A percentile compares a stretch with the other conserved stretches of the same genome.
These are phyloP conservation scores for Trochalopteron elliotii DNA, from an alignment of 2,113 vertebrate genomes.

Conservation along the genomic window DNA sequence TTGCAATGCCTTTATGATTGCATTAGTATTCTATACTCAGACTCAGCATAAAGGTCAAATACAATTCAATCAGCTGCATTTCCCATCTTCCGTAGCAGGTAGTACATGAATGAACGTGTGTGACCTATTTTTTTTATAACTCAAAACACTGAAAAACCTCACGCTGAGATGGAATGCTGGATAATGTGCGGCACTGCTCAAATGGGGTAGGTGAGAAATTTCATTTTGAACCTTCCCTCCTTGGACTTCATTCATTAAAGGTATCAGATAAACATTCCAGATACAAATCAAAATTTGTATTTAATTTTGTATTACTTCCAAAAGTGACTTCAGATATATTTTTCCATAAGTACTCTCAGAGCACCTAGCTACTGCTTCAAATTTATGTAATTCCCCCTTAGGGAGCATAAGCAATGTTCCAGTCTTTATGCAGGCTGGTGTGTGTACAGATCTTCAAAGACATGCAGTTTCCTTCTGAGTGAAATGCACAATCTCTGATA, in stretches of 20 bases:
- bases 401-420: not conserved
- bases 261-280: not conserved
- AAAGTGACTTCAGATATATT: not conserved
- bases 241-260: not conserved
- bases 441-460: not conserved
- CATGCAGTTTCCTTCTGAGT: not conserved
- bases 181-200: not conserved
- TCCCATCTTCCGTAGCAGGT: not conserved
- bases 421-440: not conserved
- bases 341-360: not conserved
- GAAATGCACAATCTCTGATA: not conserved
- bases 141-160: not conserved
- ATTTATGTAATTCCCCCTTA: not conserved
- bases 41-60: slow-evolving; percentile 9
- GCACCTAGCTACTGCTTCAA: not conserved
- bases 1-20: not conserved
- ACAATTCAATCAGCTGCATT: not conserved
- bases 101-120: not conserved
- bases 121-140: not conserved
- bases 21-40: not conserved
- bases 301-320: not conserved
- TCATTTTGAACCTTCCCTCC: not conserved
- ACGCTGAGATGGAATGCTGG: not conserved
- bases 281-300: not conserved
- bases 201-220: not conserved